A percentile compares a stretch with the other conserved stretches of the same genome.
Evolutionary conservation across 2,888 invertebrate species (phyloP).

Genomic region (Slavum lentiscoides): DNA sequence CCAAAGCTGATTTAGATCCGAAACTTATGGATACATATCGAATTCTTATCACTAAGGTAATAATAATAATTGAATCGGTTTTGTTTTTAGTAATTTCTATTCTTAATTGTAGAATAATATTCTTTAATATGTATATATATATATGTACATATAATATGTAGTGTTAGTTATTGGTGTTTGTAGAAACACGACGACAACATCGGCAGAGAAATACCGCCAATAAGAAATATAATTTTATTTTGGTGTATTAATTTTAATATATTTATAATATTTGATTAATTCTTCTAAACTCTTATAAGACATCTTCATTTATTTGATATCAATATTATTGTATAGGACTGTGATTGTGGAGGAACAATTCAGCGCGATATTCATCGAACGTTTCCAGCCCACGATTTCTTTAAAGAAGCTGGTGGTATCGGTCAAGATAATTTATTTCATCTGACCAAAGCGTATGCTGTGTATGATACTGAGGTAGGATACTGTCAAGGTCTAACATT

Average conservation of each 20-base stretch:
- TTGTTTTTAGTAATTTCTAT: neutral
- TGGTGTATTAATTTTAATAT: too few species aligned
- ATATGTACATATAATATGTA: too few species aligned
- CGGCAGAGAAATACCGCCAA: too few species aligned
- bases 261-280: too few species aligned
- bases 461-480: slow-evolving; percentile 95
- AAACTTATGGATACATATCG: slow-evolving; percentile 91
- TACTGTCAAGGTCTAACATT: slow-evolving; percentile 99
- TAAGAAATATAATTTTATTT: too few species aligned
- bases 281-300: neutral
- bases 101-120: too few species aligned
- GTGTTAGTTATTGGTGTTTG: too few species aligned
- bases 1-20: slow-evolving; percentile 80
- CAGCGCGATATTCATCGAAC: slow-evolving; percentile 96
- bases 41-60: slow-evolving; percentile 86
- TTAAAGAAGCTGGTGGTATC: slow-evolving; percentile 90
- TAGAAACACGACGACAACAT: too few species aligned
- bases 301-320: neutral
- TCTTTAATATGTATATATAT: too few species aligned
- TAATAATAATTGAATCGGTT: neutral
- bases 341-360: slow-evolving; percentile 92
- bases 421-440: slow-evolving; percentile 96
- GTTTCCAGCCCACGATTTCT: slow-evolving; percentile 98
- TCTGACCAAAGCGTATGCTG: slow-evolving; percentile 95
- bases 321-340: slow-evolving; percentile 70